phyloP scores from a whole-genome alignment of 2,888 invertebrate species.

The Thyatira batis region DNA sequence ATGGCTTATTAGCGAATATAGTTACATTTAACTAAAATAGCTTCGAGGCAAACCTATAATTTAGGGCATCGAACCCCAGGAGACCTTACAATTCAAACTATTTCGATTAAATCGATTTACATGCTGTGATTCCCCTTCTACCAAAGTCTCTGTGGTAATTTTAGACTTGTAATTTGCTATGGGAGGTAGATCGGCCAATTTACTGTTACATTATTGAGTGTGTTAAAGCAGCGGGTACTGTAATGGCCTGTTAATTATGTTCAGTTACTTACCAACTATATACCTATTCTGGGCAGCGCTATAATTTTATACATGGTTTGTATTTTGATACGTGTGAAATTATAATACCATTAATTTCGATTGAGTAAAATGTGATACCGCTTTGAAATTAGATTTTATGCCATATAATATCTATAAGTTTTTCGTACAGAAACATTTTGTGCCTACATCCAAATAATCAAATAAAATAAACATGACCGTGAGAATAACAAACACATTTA shows the following conservation, averaged over 20 bases:
- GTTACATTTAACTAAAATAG: slow-evolving; percentile 68
- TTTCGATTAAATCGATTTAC: slow-evolving; percentile 63
- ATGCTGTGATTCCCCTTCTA: slow-evolving; percentile 57
- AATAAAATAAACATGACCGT: slow-evolving; percentile 43
- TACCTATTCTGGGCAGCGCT: slow-evolving; percentile 21
- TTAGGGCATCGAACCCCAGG: slow-evolving; percentile 59
- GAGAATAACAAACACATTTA: slow-evolving; percentile 76
- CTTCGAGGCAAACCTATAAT: slow-evolving; percentile 75
- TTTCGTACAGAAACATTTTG: neutral
- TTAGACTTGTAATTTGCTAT: slow-evolving; percentile 52
- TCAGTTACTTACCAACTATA: slow-evolving; percentile 17
- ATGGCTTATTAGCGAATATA: slow-evolving; percentile 73
- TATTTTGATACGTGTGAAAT: neutral
- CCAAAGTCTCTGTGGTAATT: slow-evolving; percentile 49
- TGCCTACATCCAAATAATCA: no score
- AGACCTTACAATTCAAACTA: slow-evolving; percentile 56
- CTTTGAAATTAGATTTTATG: no score
- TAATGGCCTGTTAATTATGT: slow-evolving; percentile 48
- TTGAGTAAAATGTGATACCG: no score
- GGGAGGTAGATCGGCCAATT: slow-evolving; percentile 42
- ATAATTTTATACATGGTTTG: slow-evolving; percentile 17
- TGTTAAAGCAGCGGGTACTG: slow-evolving; percentile 44
- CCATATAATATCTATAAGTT: neutral
- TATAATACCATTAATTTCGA: neutral
- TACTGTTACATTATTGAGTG: slow-evolving; percentile 47